Base-by-base conservation (phyloP, 2,888 invertebrate species). In the Cerastoderma edule region DNA sequence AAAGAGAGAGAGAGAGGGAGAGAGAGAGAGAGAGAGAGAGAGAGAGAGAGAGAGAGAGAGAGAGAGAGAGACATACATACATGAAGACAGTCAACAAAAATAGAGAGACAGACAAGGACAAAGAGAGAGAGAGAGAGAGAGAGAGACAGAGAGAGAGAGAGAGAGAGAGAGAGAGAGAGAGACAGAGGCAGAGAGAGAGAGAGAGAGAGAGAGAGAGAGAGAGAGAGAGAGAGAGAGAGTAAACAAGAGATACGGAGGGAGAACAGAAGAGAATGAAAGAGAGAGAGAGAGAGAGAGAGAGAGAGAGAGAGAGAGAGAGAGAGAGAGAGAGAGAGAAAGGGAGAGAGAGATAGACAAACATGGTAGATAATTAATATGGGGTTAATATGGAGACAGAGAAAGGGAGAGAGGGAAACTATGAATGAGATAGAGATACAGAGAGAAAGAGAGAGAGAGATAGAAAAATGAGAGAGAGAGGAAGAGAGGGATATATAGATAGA, bases 11-110 rank as follows among this genome's bases (percentile, higher is more conserved):
- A 56, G 28, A 56, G 56, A 56, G 27, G 28, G 56, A 16, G 56
- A 56, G 28, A 56, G 56, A 56, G 56, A 56, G 56, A 56, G 56
- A 56, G 56, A 56, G 56, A 30, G 56, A 30, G 28, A 28, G 56
- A 28, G 28, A 56, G 28, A 56, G 56, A 56, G 56, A 56, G 56
- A 56, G 56, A 56, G 56, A 56, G 56, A 30, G 56, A 30, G 28
- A 28, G 56, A 28, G 50, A 50, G 10, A 50, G n/a, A 1, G 13
- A n/a, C 13, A 27, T 27, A 22, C 13, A 13, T 54, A 16, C 10
- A 2, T 2, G 19, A 1, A n/a, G 2, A 13, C n/a, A 22, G 3
- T 19, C 16, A 19, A 10, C 5, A 46, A 46, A n/a, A 2, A 16
- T 2, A 5, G n/a, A 16, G 5, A 46, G 2, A 46, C 46, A 5